phyloP scores from a whole-genome alignment of 1,140 invertebrate species.

The Drosophila watanabei region DNA sequence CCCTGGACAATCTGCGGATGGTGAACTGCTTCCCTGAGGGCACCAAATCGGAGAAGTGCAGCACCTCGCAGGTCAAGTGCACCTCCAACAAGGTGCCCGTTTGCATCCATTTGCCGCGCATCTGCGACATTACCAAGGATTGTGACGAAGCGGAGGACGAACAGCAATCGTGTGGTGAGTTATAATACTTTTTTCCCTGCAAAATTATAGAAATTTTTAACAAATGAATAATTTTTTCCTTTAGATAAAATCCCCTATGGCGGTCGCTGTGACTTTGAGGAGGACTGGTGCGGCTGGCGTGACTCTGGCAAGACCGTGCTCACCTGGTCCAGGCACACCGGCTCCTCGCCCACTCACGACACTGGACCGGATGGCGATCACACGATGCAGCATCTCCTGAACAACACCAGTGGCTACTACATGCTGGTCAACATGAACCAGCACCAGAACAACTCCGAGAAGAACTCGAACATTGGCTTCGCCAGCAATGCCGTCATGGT shows the following conservation, averaged over 20 bases:
- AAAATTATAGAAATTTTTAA: not conserved
- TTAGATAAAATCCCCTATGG: slow-evolving; percentile 90
- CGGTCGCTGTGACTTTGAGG: slow-evolving; percentile 91
- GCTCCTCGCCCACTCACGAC: slow-evolving; percentile 89
- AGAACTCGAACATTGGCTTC: slow-evolving; percentile 86
- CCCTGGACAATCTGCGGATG: slow-evolving; percentile 92
- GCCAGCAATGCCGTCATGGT: slow-evolving; percentile 90
- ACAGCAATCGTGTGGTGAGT: slow-evolving; percentile 90
- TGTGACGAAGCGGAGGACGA: slow-evolving; percentile 93
- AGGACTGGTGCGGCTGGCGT: slow-evolving; percentile 91
- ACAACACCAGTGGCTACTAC: slow-evolving; percentile 89
- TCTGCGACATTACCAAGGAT: slow-evolving; percentile 92
- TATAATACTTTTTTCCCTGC: not conserved
- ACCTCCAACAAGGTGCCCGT: slow-evolving; percentile 87
- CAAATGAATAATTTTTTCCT: not conserved
- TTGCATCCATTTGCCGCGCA: slow-evolving; percentile 91
- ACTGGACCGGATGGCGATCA: slow-evolving; percentile 89
- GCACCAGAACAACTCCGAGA: slow-evolving; percentile 86
- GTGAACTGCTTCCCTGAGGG: slow-evolving; percentile 91
- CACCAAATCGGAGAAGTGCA: slow-evolving; percentile 87
- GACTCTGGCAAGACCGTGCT: slow-evolving; percentile 88
- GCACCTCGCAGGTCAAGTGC: slow-evolving; percentile 87
- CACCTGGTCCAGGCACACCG: slow-evolving; percentile 91
- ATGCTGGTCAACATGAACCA: slow-evolving; percentile 89
- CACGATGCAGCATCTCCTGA: slow-evolving; percentile 72